These are phyloP conservation scores for Pseudomyrmex flavicornis DNA, from an alignment of 1,140 invertebrate genomes.

Conservation along the genomic window DNA sequence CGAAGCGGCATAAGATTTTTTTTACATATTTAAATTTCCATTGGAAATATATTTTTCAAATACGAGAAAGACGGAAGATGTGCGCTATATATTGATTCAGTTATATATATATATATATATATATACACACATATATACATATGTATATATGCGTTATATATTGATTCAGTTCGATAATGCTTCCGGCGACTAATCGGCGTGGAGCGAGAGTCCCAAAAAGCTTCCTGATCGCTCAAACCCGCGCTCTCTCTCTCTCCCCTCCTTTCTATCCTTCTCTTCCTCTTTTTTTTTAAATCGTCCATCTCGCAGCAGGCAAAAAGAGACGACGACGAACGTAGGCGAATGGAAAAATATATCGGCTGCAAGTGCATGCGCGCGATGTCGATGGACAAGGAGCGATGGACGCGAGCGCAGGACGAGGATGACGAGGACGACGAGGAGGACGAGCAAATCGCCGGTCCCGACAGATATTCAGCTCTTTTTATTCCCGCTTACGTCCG, in stretches of 20 bases:
- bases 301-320: constrained; percentile 19
- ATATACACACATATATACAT: no score
- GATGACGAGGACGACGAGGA: constrained; percentile 52
- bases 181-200: constrained; percentile 51
- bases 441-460: constrained; percentile 46
- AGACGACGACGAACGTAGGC: constrained; percentile 40
- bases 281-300: constrained; percentile 38
- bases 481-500: constrained; percentile 59
- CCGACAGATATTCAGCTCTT: constrained; percentile 58
- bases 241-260: not conserved
- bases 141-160: not conserved
- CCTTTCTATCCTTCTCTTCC: not conserved
- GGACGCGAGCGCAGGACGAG: constrained; percentile 49
- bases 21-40: no score
- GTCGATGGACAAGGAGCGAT: not conserved
- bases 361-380: constrained; percentile 46
- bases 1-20: not conserved
- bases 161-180: constrained; percentile 33
- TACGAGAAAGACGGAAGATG: constrained; percentile 26
- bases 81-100: not conserved
- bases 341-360: constrained; percentile 52
- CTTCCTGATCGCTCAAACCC: constrained; percentile 35
- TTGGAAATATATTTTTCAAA: not conserved
- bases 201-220: constrained; percentile 56
- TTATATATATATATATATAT: no score